Evolutionary conservation across 2,888 invertebrate genomes (phyloP), one percentile per base, ranked within the genome.

Genomic region (Chirona hameri): DNA sequence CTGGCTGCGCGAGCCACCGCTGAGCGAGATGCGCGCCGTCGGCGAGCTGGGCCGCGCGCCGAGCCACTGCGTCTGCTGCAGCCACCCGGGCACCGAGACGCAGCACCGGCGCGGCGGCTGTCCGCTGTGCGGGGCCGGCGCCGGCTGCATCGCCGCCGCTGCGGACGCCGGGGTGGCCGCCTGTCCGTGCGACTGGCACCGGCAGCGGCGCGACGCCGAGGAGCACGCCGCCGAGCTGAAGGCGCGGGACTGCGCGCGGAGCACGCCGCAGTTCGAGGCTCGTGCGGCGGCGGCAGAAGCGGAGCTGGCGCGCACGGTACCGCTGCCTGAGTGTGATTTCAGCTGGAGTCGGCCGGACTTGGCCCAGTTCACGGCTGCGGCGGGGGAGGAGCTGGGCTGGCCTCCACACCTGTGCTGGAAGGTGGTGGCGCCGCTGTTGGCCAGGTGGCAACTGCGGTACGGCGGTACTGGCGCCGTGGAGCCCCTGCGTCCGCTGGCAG

Each of bases 11-110:
- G 48, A 79, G 87, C 86, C 88, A 88, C 88, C 86, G 89, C 87
- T 86, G 88, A 83, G 87, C 89, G 85, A 86, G 88, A 87, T 27
- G 85, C 24, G 87, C 87, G 39, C 76, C 9, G 76, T 29, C 21
- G 76, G 76, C 39, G 76, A 76, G 76, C 76, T 76, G 39, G 76
- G 76, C 39, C 31, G 76, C 21, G 24, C 15, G 31, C 10, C 76
- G 27, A 18, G 79, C 52, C 52, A 52, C 52, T 79, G 79, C 29
- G 48, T 15, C 27, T 4, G 24, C 48, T 79, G 79, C 52, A 12
- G 48, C 39, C 79, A 79, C 52, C 48, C 79, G 79, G 79, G 79
- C 79, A 79, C 48, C 9, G 79, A 15, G 15, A 21, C 4, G 52
- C 79, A 18, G 2, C 79, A 79, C 27, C 48, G 52, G 27, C 18